Evolutionary conservation across 2,888 invertebrate genomes (phyloP).

Genomic region (Drosophila sordidula): DNA sequence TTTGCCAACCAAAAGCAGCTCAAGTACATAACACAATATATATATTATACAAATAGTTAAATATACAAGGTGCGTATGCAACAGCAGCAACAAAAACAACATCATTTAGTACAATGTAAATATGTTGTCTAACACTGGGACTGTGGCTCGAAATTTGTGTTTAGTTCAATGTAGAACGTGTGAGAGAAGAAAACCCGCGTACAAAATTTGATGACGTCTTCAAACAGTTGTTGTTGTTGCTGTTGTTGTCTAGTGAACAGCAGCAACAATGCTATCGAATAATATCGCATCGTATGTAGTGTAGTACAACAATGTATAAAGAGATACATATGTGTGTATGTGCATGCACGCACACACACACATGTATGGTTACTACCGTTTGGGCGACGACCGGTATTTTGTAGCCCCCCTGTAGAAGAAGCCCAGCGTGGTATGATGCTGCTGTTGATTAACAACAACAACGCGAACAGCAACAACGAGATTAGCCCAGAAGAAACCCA

Average conservation of each 20-base stretch:
- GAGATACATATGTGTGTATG: background rate
- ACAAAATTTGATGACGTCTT: conserved; percentile 75
- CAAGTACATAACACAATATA: conserved; percentile 51
- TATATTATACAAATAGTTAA: conserved; percentile 41
- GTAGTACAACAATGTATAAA: conserved; percentile 6
- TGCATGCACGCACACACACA: conserved; percentile 16
- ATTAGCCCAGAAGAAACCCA: conserved; percentile 48
- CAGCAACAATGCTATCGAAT: conserved; percentile 43
- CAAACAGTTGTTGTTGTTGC: conserved; percentile 45
- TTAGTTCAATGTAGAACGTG: conserved; percentile 64
- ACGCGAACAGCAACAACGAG: conserved; percentile 39
- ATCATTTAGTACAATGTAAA: conserved; percentile 33
- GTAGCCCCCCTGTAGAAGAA: conserved; percentile 41
- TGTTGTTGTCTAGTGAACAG: conserved; percentile 39
- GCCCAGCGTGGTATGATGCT: conserved; percentile 48
- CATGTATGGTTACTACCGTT: conserved; percentile 40
- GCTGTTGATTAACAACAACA: conserved; percentile 51
- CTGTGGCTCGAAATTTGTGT: conserved; percentile 27
- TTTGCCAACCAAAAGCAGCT: conserved; percentile 53
- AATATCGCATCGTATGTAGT: conserved; percentile 43
- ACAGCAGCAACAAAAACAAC: conserved; percentile 22
- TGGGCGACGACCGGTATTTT: conserved; percentile 58
- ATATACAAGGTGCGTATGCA: conserved; percentile 69
- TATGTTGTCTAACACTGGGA: conserved; percentile 22
- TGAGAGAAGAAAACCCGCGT: conserved; percentile 74